Conservation (phyloP, 2,113 vertebrate genomes). For the Hypanus sabinus region DNA sequence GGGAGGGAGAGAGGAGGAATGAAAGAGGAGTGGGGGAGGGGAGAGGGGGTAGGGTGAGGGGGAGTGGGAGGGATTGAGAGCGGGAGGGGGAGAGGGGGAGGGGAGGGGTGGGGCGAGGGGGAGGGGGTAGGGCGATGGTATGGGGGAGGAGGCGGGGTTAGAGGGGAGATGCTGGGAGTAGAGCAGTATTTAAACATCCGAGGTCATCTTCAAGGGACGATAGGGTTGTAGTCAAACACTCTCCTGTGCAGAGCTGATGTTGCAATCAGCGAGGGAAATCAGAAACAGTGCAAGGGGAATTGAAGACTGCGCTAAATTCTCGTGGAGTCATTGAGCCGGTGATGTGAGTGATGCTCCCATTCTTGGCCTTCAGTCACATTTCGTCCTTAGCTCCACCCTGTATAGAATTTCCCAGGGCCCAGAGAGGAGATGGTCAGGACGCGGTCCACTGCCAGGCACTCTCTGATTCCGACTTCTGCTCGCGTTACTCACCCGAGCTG, state of each 20-base stretch:
- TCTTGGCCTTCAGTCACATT: conserved; percentile 26
- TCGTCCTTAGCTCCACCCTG: conserved; percentile 34
- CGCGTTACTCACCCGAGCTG: background rate
- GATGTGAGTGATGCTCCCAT: background rate
- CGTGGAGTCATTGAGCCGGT: background rate
- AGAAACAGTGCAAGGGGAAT: background rate
- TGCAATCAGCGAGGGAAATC: too few relatives aligned
- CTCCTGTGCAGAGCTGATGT: background rate
- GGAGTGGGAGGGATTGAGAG: too few relatives aligned
- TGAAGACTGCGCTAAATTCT: conserved; percentile 22
- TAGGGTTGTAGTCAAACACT: background rate
- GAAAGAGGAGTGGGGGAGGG: too few relatives aligned
- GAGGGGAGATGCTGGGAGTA: too few relatives aligned
- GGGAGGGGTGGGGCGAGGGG: too few relatives aligned
- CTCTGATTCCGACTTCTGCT: background rate
- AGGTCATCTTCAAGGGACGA: background rate
- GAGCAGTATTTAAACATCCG: background rate
- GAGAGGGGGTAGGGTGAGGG: too few relatives aligned
- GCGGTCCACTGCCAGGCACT: background rate
- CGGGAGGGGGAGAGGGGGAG: too few relatives aligned
- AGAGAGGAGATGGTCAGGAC: background rate
- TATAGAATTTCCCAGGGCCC: conserved; percentile 1
- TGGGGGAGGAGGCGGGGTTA: too few relatives aligned
- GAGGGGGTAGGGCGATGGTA: too few relatives aligned
- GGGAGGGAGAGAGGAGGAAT: too few relatives aligned